Conservation (phyloP, 1,140 invertebrate genomes). For the Trachymyrmex septentrionalis region DNA sequence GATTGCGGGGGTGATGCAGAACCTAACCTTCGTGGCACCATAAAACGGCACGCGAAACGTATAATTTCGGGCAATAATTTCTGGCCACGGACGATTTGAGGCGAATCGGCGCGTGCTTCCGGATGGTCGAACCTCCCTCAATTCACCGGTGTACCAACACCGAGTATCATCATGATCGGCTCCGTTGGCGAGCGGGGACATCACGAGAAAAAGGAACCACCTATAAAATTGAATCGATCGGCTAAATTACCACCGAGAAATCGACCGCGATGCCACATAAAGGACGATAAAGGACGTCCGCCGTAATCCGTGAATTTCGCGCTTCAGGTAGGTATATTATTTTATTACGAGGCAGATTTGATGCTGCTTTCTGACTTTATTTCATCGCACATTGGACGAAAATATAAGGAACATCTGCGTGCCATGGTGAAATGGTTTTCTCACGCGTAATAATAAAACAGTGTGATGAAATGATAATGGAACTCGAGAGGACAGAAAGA, state of each 20-base stretch:
- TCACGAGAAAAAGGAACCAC: conserved; percentile 31
- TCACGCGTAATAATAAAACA: conserved; percentile 1
- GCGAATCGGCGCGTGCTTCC: conserved; percentile 78
- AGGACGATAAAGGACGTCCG: conserved; percentile 21
- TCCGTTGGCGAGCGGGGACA: conserved; percentile 16
- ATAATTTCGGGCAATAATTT: conserved; percentile 75
- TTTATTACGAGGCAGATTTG: conserved; percentile 17
- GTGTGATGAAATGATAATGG: not conserved
- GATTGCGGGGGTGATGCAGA: conserved; percentile 4
- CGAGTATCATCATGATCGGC: conserved; percentile 23
- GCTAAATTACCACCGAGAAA: conserved; percentile 74
- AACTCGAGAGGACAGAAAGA: not conserved
- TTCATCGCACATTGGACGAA: conserved; percentile 23
- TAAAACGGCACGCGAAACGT: conserved; percentile 59
- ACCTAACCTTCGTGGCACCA: conserved; percentile 34
- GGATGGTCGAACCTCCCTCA: conserved; percentile 64
- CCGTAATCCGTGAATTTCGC: conserved; percentile 24
- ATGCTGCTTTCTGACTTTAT: conserved; percentile 9
- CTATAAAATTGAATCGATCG: conserved; percentile 77
- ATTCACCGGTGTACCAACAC: conserved; percentile 27
- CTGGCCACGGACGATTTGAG: conserved; percentile 78
- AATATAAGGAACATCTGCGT: not conserved
- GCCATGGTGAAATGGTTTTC: conserved; percentile 5
- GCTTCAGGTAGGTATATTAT: conserved; percentile 36
- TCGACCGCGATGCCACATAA: conserved; percentile 52